A percentile compares a stretch with the other conserved stretches of the same genome.
Evolutionary conservation across 2,797 vertebrate genomes (phyloP).

Genomic region (Melanotaenia nigrans): DNA sequence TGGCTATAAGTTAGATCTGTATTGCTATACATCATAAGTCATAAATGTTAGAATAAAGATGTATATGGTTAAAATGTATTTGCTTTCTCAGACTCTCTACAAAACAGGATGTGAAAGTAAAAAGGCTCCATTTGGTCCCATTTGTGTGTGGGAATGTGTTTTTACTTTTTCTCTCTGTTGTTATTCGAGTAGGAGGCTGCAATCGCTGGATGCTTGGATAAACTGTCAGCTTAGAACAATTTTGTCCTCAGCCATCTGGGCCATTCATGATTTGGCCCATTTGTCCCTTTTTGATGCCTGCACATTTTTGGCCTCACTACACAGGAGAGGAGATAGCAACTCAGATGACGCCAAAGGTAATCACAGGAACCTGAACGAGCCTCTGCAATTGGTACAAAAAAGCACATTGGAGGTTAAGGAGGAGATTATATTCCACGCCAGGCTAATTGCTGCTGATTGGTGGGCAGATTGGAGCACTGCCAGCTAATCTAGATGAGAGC

Average conservation of each 20-base stretch:
- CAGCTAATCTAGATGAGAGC: conserved; percentile 63
- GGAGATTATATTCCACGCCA: conserved; percentile 51
- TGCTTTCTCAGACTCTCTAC: too few relatives aligned
- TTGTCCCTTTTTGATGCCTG: conserved; percentile 74
- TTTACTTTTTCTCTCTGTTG: conserved; percentile 64
- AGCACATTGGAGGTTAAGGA: conserved; percentile 37
- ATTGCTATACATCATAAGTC: background rate
- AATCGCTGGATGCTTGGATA: conserved; percentile 78
- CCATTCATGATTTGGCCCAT: conserved; percentile 76
- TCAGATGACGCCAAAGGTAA: conserved; percentile 80
- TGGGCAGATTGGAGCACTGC: conserved; percentile 54
- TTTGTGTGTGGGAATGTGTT: conserved; percentile 58
- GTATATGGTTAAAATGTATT: conserved; percentile 10
- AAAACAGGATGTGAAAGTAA: conserved; percentile 26
- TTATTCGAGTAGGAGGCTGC: conserved; percentile 71
- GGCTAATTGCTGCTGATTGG: conserved; percentile 69
- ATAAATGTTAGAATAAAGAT: conserved; percentile 4
- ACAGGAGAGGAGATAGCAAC: conserved; percentile 78
- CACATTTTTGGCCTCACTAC: conserved; percentile 83
- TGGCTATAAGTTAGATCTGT: background rate
- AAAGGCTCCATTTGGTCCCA: conserved; percentile 53
- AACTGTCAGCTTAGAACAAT: conserved; percentile 76
- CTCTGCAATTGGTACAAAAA: conserved; percentile 59
- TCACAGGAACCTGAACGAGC: conserved; percentile 70
- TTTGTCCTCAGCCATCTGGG: conserved; percentile 77